These are phyloP conservation scores for Mystacornis crossleyi DNA, from an alignment of 2,113 vertebrate species.

Conservation along the genomic window DNA sequence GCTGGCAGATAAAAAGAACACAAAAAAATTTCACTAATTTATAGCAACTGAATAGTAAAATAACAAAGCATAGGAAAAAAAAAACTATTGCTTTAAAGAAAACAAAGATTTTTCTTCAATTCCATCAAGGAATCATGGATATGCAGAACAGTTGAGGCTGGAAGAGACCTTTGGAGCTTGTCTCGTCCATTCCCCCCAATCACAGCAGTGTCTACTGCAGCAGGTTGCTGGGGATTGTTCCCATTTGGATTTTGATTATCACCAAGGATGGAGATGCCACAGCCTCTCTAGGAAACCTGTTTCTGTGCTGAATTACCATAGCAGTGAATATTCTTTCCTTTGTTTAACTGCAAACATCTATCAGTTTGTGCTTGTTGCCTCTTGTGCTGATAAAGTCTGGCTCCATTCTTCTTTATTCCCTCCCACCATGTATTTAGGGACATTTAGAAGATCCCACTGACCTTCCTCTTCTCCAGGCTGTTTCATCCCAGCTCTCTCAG, in stretches of 20 bases:
- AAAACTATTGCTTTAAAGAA: neutral
- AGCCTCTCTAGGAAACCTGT: neutral
- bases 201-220: neutral
- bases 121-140: neutral
- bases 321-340: neutral
- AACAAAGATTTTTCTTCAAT: neutral
- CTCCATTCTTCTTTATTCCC: neutral
- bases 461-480: neutral
- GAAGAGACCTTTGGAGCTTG: neutral
- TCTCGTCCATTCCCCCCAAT: neutral
- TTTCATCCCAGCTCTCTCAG: neutral
- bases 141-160: neutral
- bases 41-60: neutral
- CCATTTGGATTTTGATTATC: neutral
- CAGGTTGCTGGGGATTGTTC: neutral
- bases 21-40: neutral
- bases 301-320: neutral
- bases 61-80: neutral
- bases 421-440: accelerated
- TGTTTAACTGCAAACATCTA: neutral
- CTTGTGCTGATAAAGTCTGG: neutral
- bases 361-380: neutral
- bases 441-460: neutral
- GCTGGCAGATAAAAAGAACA: neutral
- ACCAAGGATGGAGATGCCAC: neutral